Evolutionary conservation across 2,888 invertebrate genomes (phyloP).

Genomic region (Yponomeuta malinellus): DNA sequence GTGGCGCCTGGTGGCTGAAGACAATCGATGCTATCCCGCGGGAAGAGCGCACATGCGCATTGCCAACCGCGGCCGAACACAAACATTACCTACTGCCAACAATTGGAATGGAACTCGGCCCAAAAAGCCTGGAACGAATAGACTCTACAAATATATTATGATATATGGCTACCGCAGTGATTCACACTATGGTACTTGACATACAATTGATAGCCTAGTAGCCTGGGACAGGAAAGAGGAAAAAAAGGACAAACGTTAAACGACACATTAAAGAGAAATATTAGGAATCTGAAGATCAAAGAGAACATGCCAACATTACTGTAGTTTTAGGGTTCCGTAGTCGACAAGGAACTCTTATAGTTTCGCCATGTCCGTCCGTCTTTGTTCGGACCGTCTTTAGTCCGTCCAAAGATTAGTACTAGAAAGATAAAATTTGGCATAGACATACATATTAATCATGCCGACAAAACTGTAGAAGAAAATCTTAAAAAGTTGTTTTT

Average conservation of each 20-base stretch:
- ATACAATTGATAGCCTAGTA: not conserved
- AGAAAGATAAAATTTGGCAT: too few species aligned
- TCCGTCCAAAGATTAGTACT: too few species aligned
- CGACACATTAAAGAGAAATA: too few species aligned
- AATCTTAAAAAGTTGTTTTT: too few species aligned
- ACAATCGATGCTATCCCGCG: constrained; percentile 71
- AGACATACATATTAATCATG: too few species aligned
- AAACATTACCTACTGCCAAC: constrained; percentile 10
- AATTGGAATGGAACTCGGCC: constrained; percentile 6
- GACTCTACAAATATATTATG: not conserved
- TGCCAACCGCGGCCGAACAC: constrained; percentile 12
- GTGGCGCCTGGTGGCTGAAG: constrained; percentile 38
- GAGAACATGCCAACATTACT: too few species aligned
- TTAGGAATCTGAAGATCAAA: too few species aligned
- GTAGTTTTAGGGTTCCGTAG: too few species aligned
- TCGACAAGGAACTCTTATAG: too few species aligned
- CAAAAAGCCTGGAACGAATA: not conserved
- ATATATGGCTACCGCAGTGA: not conserved
- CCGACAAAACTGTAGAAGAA: too few species aligned
- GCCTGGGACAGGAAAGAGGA: not conserved
- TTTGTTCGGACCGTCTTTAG: too few species aligned
- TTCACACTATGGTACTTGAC: not conserved
- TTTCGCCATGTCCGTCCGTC: too few species aligned
- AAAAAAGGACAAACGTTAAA: not conserved
- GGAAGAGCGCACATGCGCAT: constrained; percentile 70